A percentile compares a stretch with the other conserved stretches of the same genome.
Evolutionary conservation across 2,888 invertebrate species (phyloP).

Genomic region (Eutolmus rufibarbis): DNA sequence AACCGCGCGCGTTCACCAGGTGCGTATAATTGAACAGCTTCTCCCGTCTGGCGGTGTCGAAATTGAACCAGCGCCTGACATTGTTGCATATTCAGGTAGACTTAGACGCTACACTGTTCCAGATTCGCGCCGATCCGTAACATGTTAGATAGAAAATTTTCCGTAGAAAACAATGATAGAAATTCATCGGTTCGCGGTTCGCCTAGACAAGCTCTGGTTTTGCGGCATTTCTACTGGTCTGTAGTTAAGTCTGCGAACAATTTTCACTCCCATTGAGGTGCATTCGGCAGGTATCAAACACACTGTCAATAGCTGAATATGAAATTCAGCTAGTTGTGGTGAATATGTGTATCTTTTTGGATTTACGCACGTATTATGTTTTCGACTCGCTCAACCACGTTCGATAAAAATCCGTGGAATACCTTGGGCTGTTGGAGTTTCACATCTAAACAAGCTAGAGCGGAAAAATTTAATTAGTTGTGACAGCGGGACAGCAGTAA

Average conservation of each 20-base stretch:
- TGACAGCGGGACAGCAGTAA: no score
- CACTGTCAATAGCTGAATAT: background rate
- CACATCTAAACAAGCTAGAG: no score
- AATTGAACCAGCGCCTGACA: background rate
- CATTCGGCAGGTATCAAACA: background rate
- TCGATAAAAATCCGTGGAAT: no score
- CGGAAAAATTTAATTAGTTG: no score
- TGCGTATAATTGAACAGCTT: background rate
- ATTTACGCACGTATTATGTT: background rate
- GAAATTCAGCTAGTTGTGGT: background rate
- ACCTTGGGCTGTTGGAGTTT: no score
- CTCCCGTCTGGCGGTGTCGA: background rate
- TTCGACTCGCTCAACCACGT: background rate
- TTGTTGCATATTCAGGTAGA: background rate
- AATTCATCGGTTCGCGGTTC: background rate
- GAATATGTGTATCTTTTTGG: background rate
- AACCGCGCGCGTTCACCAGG: background rate
- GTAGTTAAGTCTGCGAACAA: background rate
- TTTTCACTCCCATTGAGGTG: background rate
- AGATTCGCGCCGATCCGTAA: background rate
- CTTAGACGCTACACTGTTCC: background rate
- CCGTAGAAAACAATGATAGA: background rate
- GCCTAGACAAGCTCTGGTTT: background rate
- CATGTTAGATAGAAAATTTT: background rate
- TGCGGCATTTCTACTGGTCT: background rate